A percentile compares a stretch with the other conserved stretches of the same genome.
Evolutionary conservation across 1,140 invertebrate species (phyloP).

Genomic region (Euglossa dilemma): DNA sequence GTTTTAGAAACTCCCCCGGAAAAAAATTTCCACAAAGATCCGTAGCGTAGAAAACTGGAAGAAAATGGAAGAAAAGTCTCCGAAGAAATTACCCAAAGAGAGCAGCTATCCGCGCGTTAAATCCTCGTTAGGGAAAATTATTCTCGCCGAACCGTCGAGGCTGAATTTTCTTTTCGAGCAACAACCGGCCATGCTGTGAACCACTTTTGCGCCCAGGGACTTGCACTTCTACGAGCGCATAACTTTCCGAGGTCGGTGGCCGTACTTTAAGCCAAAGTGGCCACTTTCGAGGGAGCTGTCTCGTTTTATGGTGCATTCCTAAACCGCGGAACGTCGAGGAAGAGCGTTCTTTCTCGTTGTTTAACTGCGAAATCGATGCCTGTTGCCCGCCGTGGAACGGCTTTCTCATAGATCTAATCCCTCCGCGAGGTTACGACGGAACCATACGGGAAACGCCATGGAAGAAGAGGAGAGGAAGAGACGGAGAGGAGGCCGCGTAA

Average conservation of each 20-base stretch:
- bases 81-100: no score
- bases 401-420: slow-evolving; percentile 11
- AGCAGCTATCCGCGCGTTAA: no score
- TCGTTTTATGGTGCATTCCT: slow-evolving; percentile 54
- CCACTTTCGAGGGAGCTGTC: slow-evolving; percentile 15
- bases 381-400: not conserved
- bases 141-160: not conserved
- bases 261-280: slow-evolving; percentile 31
- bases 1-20: no score
- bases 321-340: slow-evolving; percentile 70
- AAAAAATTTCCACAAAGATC: no score
- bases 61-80: no score
- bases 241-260: slow-evolving; percentile 24
- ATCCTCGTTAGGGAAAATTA: no score
- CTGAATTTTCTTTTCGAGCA: not conserved
- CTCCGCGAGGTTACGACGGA: not conserved
- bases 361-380: slow-evolving; percentile 34
- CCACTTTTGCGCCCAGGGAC: not conserved
- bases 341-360: slow-evolving; percentile 64
- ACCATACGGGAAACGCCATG: not conserved
- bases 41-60: no score
- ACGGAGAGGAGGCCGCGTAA: slow-evolving; percentile 15
- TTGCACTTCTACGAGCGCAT: not conserved
- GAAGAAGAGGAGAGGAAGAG: not conserved
- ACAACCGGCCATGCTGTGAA: no score